Evolutionary conservation across 2,888 invertebrate species (phyloP).

Genomic region (Drosophila stalkeri): DNA sequence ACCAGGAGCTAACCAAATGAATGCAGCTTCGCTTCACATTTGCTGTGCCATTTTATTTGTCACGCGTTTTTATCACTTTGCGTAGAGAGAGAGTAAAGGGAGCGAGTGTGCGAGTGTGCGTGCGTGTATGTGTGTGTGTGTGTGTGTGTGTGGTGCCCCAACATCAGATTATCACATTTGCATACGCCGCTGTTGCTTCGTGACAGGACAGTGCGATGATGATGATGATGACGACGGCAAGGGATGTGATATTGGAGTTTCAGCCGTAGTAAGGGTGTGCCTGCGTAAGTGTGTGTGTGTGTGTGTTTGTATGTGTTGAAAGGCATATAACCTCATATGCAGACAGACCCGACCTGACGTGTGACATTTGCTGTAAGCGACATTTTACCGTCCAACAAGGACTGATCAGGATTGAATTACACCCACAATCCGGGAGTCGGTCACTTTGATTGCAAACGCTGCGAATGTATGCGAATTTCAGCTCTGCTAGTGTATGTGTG

Average conservation of each 20-base stretch:
- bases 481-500: constrained; percentile 4
- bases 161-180: constrained; percentile 81
- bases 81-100: constrained; percentile 49
- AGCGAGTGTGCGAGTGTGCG: constrained; percentile 3
- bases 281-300: constrained; percentile 12
- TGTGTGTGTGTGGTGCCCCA: constrained; percentile 31
- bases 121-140: background rate
- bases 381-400: constrained; percentile 75
- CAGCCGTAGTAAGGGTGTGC: constrained; percentile 6
- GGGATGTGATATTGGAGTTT: constrained; percentile 26
- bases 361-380: constrained; percentile 81
- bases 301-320: constrained; percentile 53
- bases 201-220: constrained; percentile 66
- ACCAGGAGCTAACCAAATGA: constrained; percentile 53
- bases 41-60: constrained; percentile 77
- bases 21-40: constrained; percentile 59
- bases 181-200: constrained; percentile 64
- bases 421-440: constrained; percentile 79
- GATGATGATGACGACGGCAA: constrained; percentile 43
- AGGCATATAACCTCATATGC: constrained; percentile 57
- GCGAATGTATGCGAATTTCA: constrained; percentile 50
- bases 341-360: constrained; percentile 58
- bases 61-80: constrained; percentile 81
- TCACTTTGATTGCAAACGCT: constrained; percentile 77
- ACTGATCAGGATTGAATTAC: constrained; percentile 82